phyloP scores from a whole-genome alignment of 2,888 invertebrate species.

The Trissoscelio sp. region DNA sequence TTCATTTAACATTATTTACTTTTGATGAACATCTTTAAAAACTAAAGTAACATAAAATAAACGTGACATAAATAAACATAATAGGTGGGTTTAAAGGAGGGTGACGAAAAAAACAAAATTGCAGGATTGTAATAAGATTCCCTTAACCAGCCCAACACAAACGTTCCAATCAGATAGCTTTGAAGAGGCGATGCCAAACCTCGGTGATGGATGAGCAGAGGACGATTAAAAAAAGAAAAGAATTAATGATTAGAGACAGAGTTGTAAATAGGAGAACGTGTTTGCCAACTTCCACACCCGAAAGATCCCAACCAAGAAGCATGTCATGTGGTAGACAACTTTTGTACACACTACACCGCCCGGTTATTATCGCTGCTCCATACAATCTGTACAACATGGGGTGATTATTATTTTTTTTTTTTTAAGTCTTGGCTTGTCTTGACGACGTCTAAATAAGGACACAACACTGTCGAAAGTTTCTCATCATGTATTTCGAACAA shows the following conservation, averaged over 20 bases:
- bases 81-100: constrained; percentile 16
- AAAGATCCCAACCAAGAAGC: constrained; percentile 63
- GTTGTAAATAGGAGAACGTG: constrained; percentile 50
- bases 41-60: constrained; percentile 64
- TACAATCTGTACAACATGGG: constrained; percentile 40
- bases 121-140: constrained; percentile 69
- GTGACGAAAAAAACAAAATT: constrained; percentile 9
- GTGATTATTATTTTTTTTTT: no score
- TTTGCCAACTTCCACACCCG: constrained; percentile 55
- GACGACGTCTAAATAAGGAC: constrained; percentile 50
- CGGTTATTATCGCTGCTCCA: constrained; percentile 32
- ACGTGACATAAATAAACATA: constrained; percentile 37
- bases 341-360: constrained; percentile 50
- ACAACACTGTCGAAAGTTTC: constrained; percentile 54
- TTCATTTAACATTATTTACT: no score
- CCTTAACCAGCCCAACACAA: constrained; percentile 83
- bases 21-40: constrained; percentile 59
- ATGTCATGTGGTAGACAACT: constrained; percentile 53
- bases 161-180: constrained; percentile 81
- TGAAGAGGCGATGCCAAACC: constrained; percentile 72
- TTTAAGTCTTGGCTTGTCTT: constrained; percentile 27
- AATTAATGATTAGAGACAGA: constrained; percentile 68
- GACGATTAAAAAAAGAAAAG: constrained; percentile 69
- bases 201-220: constrained; percentile 68
- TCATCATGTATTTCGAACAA: constrained; percentile 52